phyloP scores from a whole-genome alignment of 2,797 vertebrate genomes.

The Aplochiton taeniatus region DNA sequence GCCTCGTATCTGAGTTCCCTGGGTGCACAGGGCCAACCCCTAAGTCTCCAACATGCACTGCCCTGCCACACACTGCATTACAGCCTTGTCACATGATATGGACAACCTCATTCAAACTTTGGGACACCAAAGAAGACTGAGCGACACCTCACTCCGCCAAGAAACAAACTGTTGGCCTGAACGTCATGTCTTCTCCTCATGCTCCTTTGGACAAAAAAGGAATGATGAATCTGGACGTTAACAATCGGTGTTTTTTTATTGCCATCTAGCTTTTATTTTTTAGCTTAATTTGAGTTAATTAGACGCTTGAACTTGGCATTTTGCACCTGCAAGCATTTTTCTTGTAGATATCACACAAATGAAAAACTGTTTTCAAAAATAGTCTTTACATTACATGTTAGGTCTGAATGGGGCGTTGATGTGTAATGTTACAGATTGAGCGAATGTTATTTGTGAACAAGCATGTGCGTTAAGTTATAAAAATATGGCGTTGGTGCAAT shows the following conservation, averaged over 20 bases:
- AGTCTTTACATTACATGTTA: conserved; percentile 20
- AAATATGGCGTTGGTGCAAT: conserved; percentile 26
- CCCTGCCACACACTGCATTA: conserved; percentile 15
- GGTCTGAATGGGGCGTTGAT: conserved; percentile 30
- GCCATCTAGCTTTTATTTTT: conserved; percentile 37
- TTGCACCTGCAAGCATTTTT: conserved; percentile 30
- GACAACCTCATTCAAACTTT: conserved; percentile 11
- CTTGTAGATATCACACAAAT: conserved; percentile 23
- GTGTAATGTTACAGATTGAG: conserved; percentile 34
- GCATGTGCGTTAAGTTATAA: conserved; percentile 34
- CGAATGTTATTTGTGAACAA: conserved; percentile 60
- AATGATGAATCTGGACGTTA: conserved; percentile 22
- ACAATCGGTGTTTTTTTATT: conserved; percentile 35
- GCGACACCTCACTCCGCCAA: conserved; percentile 19
- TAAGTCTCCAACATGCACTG: too few relatives aligned
- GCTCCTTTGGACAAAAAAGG: conserved; percentile 40
- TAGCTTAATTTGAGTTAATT: conserved; percentile 32
- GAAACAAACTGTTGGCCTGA: conserved; percentile 31
- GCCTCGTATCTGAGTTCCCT: conserved; percentile 32
- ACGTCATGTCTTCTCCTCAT: conserved; percentile 36
- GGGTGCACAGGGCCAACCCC: not conserved
- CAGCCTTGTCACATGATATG: conserved; percentile 11
- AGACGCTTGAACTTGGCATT: conserved; percentile 44
- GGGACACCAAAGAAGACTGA: conserved; percentile 9
- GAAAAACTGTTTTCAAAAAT: conserved; percentile 20